Evolutionary conservation across 2,113 vertebrate species (phyloP), one percentile per base, ranked within the genome.

Genomic region (Cinclus mexicanus): DNA sequence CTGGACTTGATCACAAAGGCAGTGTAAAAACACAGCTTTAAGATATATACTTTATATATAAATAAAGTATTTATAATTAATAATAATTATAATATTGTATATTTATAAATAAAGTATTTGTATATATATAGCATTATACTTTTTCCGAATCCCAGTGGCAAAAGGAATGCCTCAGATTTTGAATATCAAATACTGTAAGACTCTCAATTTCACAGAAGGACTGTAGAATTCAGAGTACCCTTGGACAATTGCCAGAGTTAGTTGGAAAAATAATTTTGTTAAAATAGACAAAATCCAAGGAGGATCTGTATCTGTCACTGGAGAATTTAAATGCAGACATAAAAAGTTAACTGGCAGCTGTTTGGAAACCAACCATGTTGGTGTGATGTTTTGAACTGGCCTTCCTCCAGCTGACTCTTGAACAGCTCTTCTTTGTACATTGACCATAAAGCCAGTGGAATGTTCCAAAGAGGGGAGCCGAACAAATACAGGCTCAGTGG

Each of bases 371-470:
- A 84, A 11, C 14, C 3, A 9, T 23, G 29, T 26, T 92, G 91
- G 64, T 86, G 52, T 83, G 75, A 44, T 90, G 49, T 68, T 97
- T 83, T 74, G 56, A 80, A 89, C 49, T 94, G 92, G 50, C 64
- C 52, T 89, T 93, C 64, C 26, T 95, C 76, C 91, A 94, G 83
- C 44, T 87, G 41, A 68, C 65, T 90, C 50, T 21, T 83, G 75
- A 95, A 96, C 44, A 93, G 71, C 44, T 94, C 69, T 69, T 94
- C 72, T 90, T 94, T 96, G 65, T 95, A 71, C 29, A 39, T 11
- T 37, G 41, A 79, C 85, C 79, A 83, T 67, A 89, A 91, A 88
- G 68, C 39, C 0, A 0, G 42, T 47, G 33, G 68, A 78, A 75
- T 0, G 1, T 78, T 94, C 71, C 90, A 88, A 33, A 92, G 61